Base-by-base conservation (phyloP, 53 echinoderm and acorn worm genomes). In the Stichopus horrens region DNA sequence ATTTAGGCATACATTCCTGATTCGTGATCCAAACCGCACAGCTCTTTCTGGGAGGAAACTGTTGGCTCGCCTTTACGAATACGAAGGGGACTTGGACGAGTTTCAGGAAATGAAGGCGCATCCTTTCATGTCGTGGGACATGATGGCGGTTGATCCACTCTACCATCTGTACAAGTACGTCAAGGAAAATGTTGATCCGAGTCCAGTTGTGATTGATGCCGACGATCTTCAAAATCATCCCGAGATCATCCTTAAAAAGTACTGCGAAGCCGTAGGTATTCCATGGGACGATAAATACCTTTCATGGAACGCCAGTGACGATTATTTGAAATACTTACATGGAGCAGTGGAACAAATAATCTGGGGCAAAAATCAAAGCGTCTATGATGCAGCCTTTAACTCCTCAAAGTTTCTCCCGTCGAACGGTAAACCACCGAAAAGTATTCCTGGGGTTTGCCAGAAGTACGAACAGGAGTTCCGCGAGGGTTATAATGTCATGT, bases 171-270 rank as follows among this genome's bases (percentile, higher is more conserved):
- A 55, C 14, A 71, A 86, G 20, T 71, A 86, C 73, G 86, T 86
- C 7, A 71, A 55, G 57, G 86, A 86, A 73, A 86, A 66, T 14
- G 0, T 86, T 7, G 86, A 86, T 52, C 86, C 86, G 14, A 66
- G 73, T 37, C 86, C 86, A 53, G 53, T 86, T 7, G 74, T 86
- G n/a, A 86, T 86, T 8, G 86, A 86, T 21, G 86, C 86, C 13
- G 86, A 86, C 21, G 86, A 86, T 67, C 86, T 86, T 71, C 86
- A 73, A 66, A 86, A 86, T 53, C 57, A 86, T 16, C 71, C 86
- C 5, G 74, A 73, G 0, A 11, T 37, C 23, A 55, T 86, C 74
- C 71, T 86, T 4, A 68, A 18, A 14, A 86, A 86, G 54, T 86
- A 86, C 54, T 86, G 71, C 14, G 71, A 71, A 21, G 73, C 86